Conservation (phyloP, 2,113 vertebrate genomes). For the Tyrannus savana region DNA sequence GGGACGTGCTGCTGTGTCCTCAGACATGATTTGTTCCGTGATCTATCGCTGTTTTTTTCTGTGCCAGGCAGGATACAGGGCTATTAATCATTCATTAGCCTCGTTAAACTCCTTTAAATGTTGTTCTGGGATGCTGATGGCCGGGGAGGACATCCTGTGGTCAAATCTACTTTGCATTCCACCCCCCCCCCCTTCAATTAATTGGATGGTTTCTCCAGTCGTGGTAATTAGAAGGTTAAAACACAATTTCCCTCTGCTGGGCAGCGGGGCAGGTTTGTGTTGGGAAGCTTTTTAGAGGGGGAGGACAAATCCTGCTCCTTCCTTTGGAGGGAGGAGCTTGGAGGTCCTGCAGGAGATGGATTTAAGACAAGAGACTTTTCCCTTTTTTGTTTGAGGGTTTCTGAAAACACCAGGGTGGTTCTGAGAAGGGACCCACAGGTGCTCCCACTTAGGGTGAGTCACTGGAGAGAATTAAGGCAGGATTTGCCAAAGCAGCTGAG, state of each 20-base stretch:
- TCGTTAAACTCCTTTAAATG: background rate
- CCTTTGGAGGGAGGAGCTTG: too few species aligned
- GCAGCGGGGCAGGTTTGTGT: background rate
- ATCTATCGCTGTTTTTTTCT: background rate
- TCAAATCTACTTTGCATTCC: background rate
- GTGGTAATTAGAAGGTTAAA: background rate
- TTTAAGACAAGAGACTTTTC: background rate
- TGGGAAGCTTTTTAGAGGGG: background rate
- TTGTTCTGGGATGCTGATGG: background rate
- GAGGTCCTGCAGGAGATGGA: background rate
- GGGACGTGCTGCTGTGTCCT: background rate
- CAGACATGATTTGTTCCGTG: background rate
- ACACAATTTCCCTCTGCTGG: background rate
- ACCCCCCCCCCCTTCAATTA: background rate
- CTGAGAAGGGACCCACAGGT: background rate
- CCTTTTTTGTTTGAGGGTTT: background rate
- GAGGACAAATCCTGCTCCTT: background rate
- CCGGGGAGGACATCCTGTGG: background rate
- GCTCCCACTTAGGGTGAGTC: background rate
- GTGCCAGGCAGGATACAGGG: background rate
- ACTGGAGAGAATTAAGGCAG: background rate
- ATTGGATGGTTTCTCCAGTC: background rate
- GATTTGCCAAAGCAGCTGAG: background rate
- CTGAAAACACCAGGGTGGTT: background rate
- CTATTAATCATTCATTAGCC: background rate